phyloP scores from a whole-genome alignment of 2,113 vertebrate species.

The Meleagris gallopavo region DNA sequence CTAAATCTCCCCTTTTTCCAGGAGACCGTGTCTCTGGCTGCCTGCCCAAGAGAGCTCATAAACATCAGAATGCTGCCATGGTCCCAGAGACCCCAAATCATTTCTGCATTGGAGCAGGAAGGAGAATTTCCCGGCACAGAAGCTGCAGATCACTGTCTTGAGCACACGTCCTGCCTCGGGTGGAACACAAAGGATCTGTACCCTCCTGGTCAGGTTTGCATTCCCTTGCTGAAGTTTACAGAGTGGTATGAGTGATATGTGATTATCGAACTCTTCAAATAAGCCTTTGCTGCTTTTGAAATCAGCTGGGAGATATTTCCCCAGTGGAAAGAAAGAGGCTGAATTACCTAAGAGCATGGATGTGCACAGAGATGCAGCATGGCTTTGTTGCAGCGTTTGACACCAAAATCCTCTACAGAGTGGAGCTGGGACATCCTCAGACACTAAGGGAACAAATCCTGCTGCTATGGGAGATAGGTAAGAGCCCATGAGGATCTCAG shows the following conservation, averaged over 20 bases:
- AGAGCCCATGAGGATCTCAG: neutral
- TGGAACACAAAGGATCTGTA: neutral
- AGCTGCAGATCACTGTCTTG: neutral
- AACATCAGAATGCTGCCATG: neutral
- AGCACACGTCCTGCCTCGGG: neutral
- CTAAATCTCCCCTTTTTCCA: neutral
- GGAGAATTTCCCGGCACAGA: neutral
- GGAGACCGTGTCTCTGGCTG: neutral
- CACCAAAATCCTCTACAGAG: neutral
- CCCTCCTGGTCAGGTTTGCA: neutral
- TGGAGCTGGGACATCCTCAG: neutral
- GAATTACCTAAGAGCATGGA: neutral
- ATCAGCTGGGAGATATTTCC: neutral
- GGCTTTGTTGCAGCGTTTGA: neutral
- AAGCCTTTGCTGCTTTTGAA: neutral
- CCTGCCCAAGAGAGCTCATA: neutral
- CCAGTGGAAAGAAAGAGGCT: neutral
- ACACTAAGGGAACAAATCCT: neutral
- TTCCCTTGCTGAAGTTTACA: neutral
- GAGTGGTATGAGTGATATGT: accelerated
- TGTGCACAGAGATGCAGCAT: neutral
- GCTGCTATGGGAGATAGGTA: neutral
- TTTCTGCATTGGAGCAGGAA: neutral
- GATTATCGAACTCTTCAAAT: neutral
- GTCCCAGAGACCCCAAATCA: neutral